These are phyloP conservation scores for Podargus strigoides DNA, from an alignment of 2,797 vertebrate species.

Conservation along the genomic window DNA sequence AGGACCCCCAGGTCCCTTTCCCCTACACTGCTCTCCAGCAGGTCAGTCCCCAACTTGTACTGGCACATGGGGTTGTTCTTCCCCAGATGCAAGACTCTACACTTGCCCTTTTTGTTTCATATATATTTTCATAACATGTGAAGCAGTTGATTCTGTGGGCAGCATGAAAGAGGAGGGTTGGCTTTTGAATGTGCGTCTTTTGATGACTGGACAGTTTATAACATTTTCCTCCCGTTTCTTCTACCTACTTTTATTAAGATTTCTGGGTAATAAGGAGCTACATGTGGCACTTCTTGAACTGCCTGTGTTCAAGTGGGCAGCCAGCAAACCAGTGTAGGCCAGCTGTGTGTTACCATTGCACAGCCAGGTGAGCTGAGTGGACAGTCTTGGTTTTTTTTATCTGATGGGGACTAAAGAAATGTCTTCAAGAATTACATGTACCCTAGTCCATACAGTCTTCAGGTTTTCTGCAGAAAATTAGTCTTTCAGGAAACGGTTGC, in stretches of 20 bases:
- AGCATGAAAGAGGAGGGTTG: neutral
- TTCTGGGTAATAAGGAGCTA: neutral
- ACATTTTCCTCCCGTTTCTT: neutral
- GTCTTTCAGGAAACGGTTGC: neutral
- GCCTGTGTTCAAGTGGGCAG: accelerated
- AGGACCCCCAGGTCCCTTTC: too few relatives aligned
- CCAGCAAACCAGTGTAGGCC: neutral
- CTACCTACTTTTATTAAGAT: neutral
- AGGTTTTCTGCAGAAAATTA: neutral
- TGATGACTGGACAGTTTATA: neutral
- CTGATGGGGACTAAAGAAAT: neutral
- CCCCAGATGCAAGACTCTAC: too few relatives aligned
- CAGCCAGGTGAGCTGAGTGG: neutral
- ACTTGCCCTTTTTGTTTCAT: too few relatives aligned
- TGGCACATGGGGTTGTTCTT: too few relatives aligned
- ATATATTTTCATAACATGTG: too few relatives aligned
- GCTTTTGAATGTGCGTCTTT: neutral
- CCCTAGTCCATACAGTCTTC: neutral
- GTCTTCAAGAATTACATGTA: neutral
- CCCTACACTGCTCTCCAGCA: too few relatives aligned
- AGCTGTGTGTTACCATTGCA: neutral
- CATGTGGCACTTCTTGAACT: neutral
- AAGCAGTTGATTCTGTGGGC: neutral
- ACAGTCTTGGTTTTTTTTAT: neutral
- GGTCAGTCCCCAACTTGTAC: too few relatives aligned